phyloP scores from a whole-genome alignment of 92 coral and sea anemone species.

The Micromussa lordhowensis region DNA sequence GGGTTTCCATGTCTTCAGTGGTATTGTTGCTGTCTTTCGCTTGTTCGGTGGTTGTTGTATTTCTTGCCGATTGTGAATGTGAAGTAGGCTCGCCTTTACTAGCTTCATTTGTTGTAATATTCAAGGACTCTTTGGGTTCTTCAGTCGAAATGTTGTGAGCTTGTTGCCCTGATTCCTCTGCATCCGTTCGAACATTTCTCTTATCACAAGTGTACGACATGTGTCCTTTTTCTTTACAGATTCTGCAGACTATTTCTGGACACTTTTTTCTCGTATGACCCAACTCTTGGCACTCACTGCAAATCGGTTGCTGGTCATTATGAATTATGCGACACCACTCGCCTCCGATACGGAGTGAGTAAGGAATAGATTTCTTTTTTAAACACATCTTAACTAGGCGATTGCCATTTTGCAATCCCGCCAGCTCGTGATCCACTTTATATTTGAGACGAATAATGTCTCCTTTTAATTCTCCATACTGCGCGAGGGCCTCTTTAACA shows the following conservation, averaged over 20 bases:
- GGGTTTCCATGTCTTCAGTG: background rate
- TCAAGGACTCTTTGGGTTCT: too few relatives aligned
- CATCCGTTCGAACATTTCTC: background rate
- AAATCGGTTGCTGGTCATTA: background rate
- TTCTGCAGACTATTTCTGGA: background rate
- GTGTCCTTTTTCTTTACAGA: background rate
- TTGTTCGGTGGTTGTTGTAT: too few relatives aligned
- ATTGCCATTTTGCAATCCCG: constrained; percentile 27
- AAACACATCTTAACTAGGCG: constrained; percentile 22
- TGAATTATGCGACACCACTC: constrained; percentile 16
- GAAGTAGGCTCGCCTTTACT: background rate
- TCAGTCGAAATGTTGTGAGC: background rate
- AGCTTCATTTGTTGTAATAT: background rate
- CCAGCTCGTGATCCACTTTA: constrained; percentile 25
- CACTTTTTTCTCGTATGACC: background rate
- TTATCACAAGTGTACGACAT: background rate
- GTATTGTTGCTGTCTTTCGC: too few relatives aligned
- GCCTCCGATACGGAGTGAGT: constrained; percentile 12
- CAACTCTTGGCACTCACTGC: constrained; percentile 20
- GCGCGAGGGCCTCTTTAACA: background rate
- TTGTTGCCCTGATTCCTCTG: background rate
- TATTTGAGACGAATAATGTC: constrained; percentile 15
- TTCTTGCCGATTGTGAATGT: too few relatives aligned
- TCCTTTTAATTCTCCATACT: constrained; percentile 30
- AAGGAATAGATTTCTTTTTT: constrained; percentile 16